Base-by-base conservation (phyloP, 2,888 invertebrate species). In the Folsomia manolachei region DNA sequence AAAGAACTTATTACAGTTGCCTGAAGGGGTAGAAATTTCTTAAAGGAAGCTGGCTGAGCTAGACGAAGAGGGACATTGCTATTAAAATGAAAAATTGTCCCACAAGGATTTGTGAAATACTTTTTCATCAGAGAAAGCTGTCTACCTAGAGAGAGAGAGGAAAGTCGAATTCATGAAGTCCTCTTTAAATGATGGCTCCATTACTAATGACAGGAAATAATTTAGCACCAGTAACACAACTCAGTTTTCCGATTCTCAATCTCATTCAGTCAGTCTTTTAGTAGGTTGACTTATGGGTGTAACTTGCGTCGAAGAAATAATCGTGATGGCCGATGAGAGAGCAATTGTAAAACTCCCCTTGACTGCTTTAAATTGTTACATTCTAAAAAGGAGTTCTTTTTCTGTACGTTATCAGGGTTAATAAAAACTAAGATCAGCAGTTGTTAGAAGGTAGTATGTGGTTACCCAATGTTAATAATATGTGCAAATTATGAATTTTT, bases 41-140 rank as follows among this genome's bases (percentile, higher is more conserved):
- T 27, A 11, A 65, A 65, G n/a, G 19, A 39, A 65, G 65, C 21
- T n/a, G n/a, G n/a, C n/a, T 26, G 27, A 23, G 39, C 19, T 65
- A 39, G 65, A 67, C 53, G 53, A 27, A 39, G 26, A 21, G 53
- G 67, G 52, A 53, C n/a, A 51, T 64, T 63, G 63, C 52, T 70
- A 70, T 63, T 66, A 66, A 66, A 52, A 66, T 66, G 66, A 66
- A 66, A 66, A 66, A 66, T 66, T 19, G 66, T 66, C 66, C 66
- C 66, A 9, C 62, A 21, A 66, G 66, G 66, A 66, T 66, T 66
- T 66, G 23, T 52, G 53, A 66, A 66, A 66, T 66, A 66, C 53
- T 66, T 66, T 66, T 66, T 66, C 66, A 66, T 66, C 27, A 66
- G 23, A 56, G 7, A 56, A 25, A 52, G 53, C 23, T n/a, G n/a